Evolutionary conservation across 1,140 invertebrate species (phyloP).

Genomic region (Centruroides sculpturatus): DNA sequence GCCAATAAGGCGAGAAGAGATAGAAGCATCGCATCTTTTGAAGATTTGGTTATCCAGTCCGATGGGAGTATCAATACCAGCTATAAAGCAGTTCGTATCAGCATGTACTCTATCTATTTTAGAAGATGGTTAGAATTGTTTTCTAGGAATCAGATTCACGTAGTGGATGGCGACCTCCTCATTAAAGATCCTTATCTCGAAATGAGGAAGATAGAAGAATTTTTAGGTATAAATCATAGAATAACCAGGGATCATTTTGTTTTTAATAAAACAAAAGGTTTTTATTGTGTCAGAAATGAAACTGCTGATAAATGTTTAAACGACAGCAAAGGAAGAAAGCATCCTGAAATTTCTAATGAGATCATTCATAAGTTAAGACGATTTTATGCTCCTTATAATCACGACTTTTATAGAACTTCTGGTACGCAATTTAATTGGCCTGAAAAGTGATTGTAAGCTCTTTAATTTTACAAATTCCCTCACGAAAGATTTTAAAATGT

Average conservation of each 20-base stretch:
- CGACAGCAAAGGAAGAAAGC: slow-evolving; percentile 30
- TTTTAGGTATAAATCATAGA: slow-evolving; percentile 32
- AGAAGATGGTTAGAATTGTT: slow-evolving; percentile 55
- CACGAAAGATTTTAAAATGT: too few species aligned
- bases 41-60: slow-evolving; percentile 53
- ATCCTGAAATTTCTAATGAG: slow-evolving; percentile 25
- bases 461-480: too few species aligned
- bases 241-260: slow-evolving; percentile 35
- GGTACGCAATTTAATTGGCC: slow-evolving; percentile 25
- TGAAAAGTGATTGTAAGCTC: background rate
- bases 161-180: slow-evolving; percentile 40
- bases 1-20: slow-evolving; percentile 14
- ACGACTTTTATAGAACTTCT: slow-evolving; percentile 25
- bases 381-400: slow-evolving; percentile 29
- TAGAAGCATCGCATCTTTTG: slow-evolving; percentile 36
- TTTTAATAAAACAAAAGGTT: slow-evolving; percentile 38
- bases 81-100: slow-evolving; percentile 61
- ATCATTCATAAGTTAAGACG: slow-evolving; percentile 25
- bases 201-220: slow-evolving; percentile 34
- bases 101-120: slow-evolving; percentile 69
- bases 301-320: slow-evolving; percentile 27
- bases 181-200: slow-evolving; percentile 36
- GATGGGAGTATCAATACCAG: slow-evolving; percentile 68
- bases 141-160: slow-evolving; percentile 34
- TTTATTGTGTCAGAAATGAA: slow-evolving; percentile 34